Evolutionary conservation across 2,888 invertebrate genomes (phyloP), one percentile per base, ranked within the genome.

Genomic region (Caenorhabditis uteleia): DNA sequence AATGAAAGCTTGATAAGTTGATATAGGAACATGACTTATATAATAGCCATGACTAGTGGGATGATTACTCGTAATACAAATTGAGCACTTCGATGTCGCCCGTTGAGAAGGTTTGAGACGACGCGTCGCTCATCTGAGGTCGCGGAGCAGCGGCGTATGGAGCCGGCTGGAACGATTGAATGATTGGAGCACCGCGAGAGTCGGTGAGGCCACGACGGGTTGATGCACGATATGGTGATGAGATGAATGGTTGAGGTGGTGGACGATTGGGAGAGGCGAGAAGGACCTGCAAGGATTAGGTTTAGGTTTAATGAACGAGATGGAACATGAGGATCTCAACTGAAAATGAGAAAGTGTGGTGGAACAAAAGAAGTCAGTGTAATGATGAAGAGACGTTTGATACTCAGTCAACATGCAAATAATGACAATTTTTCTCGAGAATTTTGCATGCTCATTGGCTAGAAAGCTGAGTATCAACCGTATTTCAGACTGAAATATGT

Each of bases 81-180:
- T 82, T 76, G 59, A 79, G 73, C 67, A 78, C 78, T 53, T 93
- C 93, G 56, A 82, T 79, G 48, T 82, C 80, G 44, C 82, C 82
- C 50, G 82, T 82, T 23, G 80, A 80, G 55, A 82, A 73, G n/a
- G 82, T 82, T 72, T 82, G 82, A 16, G 80, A 77, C 33, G 66
- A 65, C 38, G 75, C 68, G 46, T 81, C 81, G 53, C 64, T 66
- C 75, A 78, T 78, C 43, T 74, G 73, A 20, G 74, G 70, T 20
- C 68, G 68, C 8, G 69, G 67, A 29, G 62, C 64, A 16, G 50
- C 48, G 20, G 60, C 43, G 43, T 60, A 67, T 6, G 60, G 54
- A 12, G 66, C 56, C 18, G 64, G 64, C 3, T 51, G 44, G 45
- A 62, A 62, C n/a, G 62, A 62, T 39, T 56, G 57, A 43, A 62